A percentile compares a stretch with the other conserved stretches of the same genome.
Evolutionary conservation across 1,140 invertebrate species (phyloP).

Genomic region (Ectropis grisescens): DNA sequence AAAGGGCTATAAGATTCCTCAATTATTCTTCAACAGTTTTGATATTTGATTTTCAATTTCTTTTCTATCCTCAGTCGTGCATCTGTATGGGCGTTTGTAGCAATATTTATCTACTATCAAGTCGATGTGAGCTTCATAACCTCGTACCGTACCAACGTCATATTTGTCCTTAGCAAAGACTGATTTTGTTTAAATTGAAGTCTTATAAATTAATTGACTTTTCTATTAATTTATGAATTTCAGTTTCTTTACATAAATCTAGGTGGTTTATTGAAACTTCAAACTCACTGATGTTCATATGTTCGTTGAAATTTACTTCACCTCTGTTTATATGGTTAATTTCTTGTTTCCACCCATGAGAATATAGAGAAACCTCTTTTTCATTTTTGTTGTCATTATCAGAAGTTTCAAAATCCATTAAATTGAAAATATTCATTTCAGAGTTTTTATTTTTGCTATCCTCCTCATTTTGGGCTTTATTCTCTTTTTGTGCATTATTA

Average conservation of each 20-base stretch:
- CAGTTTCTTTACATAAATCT: neutral
- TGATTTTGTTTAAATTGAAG: too few species aligned
- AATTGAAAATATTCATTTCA: neutral
- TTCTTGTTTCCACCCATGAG: neutral
- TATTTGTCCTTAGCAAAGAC: constrained; percentile 1
- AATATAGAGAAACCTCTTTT: constrained; percentile 1
- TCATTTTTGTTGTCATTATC: constrained; percentile 1
- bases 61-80: constrained; percentile 8
- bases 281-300: neutral
- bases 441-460: neutral
- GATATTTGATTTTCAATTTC: constrained; percentile 9
- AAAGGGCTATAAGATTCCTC: constrained; percentile 10
- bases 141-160: constrained; percentile 1
- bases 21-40: constrained; percentile 7
- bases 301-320: constrained; percentile 2
- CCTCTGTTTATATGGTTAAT: neutral
- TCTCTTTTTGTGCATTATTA: neutral
- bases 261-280: neutral
- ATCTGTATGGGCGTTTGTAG: constrained; percentile 8
- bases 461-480: neutral
- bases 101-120: constrained; percentile 6
- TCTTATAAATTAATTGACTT: too few species aligned
- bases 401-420: neutral
- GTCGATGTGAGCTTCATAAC: neutral
- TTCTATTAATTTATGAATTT: neutral